phyloP scores from a whole-genome alignment of 2,888 invertebrate species.

The Odontothrips loti region DNA sequence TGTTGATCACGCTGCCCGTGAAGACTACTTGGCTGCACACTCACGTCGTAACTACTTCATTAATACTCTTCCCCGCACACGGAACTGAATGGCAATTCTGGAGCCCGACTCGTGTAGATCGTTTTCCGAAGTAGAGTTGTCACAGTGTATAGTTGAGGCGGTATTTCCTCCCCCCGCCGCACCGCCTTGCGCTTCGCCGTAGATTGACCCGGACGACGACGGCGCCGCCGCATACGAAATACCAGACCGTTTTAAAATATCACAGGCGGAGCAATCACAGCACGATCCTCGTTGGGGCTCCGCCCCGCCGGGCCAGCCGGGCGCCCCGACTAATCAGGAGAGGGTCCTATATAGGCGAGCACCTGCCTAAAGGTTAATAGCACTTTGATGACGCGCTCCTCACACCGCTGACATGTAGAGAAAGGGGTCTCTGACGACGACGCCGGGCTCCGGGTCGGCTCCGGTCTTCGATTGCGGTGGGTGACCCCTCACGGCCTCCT shows the following conservation, averaged over 20 bases:
- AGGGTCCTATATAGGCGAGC: background rate
- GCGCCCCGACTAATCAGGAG: background rate
- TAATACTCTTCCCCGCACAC: no score
- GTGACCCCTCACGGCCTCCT: background rate
- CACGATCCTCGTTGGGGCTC: no score
- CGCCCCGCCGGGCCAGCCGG: background rate
- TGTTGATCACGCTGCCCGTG: no score
- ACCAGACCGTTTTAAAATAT: conserved; percentile 14
- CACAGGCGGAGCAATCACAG: background rate
- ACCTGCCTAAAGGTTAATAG: conserved; percentile 19
- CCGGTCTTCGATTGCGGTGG: background rate
- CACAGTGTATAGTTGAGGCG: no score
- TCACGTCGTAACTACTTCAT: no score
- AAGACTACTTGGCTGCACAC: no score
- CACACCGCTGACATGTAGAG: conserved; percentile 23
- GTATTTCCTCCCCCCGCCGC: background rate
- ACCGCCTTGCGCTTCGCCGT: background rate
- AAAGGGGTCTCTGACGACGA: background rate
- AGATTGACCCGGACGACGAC: no score
- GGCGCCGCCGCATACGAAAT: background rate
- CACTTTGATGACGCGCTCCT: conserved; percentile 16
- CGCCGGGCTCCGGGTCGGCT: background rate
- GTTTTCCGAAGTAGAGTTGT: background rate
- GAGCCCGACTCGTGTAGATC: no score
- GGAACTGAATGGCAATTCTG: no score